A percentile compares a stretch with the other conserved stretches of the same genome.
Conservation (phyloP, 35 echinoderm and acorn worm species). For the Apostichopus parvimensis region DNA sequence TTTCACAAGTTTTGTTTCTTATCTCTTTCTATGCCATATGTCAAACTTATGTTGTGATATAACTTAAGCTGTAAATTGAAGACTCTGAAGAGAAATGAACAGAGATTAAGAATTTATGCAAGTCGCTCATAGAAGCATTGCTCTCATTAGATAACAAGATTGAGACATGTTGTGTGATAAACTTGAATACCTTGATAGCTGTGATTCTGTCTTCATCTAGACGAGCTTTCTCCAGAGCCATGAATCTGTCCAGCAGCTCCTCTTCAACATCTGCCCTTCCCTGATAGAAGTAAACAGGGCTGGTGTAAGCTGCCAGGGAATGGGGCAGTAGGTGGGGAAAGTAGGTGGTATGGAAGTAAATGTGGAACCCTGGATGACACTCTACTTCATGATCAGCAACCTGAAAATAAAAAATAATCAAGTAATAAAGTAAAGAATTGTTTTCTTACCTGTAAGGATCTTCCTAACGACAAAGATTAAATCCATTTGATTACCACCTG, state of each 20-base stretch:
- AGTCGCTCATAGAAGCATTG: too few species aligned
- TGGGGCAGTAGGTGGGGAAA: slow-evolving; percentile 76
- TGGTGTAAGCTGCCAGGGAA: slow-evolving; percentile 81
- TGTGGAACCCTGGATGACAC: slow-evolving; percentile 86
- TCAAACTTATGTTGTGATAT: too few species aligned
- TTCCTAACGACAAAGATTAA: too few species aligned
- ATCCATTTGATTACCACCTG: too few species aligned
- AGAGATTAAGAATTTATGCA: too few species aligned
- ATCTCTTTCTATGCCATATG: too few species aligned
- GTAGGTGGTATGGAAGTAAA: slow-evolving; percentile 87
- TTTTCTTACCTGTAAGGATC: too few species aligned
- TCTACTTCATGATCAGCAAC: slow-evolving; percentile 97
- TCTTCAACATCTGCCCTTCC: slow-evolving; percentile 83
- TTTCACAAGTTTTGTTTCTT: too few species aligned
- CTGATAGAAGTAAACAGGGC: slow-evolving; percentile 86
- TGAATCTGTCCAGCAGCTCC: slow-evolving; percentile 85
- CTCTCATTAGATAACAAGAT: too few species aligned
- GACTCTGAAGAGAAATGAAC: too few species aligned
- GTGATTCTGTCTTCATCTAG: slow-evolving; percentile 86
- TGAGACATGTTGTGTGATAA: too few species aligned
- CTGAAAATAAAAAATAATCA: slow-evolving; percentile 35
- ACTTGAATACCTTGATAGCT: slow-evolving; percentile 70
- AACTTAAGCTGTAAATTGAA: too few species aligned
- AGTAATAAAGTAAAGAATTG: not conserved
- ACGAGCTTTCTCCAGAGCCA: slow-evolving; percentile 87